Conservation (phyloP, 2,888 invertebrate species). For the Epiblema foenella region DNA sequence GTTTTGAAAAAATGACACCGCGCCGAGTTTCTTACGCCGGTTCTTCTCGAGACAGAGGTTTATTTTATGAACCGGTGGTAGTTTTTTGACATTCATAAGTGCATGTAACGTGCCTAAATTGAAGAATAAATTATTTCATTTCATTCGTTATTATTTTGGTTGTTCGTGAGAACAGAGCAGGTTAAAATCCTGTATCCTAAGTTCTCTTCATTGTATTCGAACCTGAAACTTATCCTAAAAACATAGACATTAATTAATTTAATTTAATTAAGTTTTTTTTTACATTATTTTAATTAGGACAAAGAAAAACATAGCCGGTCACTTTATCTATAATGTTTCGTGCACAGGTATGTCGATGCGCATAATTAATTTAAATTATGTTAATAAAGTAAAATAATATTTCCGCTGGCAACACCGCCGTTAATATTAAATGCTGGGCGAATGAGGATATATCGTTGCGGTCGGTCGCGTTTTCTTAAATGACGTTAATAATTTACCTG, state of each 20-base stretch:
- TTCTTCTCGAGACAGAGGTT: too few species aligned
- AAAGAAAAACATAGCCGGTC: neutral
- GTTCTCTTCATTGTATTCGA: too few species aligned
- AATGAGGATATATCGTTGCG: conserved; percentile 47
- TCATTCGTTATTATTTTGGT: too few species aligned
- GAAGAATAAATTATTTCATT: too few species aligned
- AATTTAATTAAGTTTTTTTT: neutral
- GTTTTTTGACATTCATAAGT: too few species aligned
- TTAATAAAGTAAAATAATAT: conserved; percentile 38
- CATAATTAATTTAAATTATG: conserved; percentile 42
- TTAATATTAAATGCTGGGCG: conserved; percentile 51
- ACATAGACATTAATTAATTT: too few species aligned
- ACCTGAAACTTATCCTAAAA: neutral
- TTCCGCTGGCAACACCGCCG: conserved; percentile 35
- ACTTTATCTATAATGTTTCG: neutral
- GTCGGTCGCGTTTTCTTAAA: conserved; percentile 13
- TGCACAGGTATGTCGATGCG: conserved; percentile 2
- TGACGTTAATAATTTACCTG: conserved; percentile 33
- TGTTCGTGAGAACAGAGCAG: too few species aligned
- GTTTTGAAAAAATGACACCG: too few species aligned
- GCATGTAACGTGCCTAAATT: too few species aligned
- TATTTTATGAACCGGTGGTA: too few species aligned
- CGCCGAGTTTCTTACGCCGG: too few species aligned
- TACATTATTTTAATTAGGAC: neutral
- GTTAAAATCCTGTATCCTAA: too few species aligned